Conservation (phyloP, 1,140 invertebrate species). For the Phocides pigmalion region DNA sequence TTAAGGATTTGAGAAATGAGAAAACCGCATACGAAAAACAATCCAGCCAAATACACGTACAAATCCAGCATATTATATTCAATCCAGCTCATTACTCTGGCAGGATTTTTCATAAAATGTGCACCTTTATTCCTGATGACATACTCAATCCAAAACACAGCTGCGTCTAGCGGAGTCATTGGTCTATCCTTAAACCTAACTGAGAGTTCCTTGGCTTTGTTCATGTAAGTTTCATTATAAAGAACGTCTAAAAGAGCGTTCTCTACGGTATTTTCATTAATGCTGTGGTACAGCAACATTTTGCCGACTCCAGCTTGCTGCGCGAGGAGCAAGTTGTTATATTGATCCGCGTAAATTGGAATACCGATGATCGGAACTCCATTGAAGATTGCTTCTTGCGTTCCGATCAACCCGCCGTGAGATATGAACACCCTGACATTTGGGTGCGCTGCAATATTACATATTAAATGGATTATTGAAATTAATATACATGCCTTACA, state of each 20-base stretch:
- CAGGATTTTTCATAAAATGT: constrained; percentile 84
- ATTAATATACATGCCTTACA: too few species aligned
- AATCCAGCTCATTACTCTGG: constrained; percentile 84
- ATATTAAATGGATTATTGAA: neutral
- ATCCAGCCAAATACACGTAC: constrained; percentile 40
- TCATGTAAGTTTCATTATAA: constrained; percentile 52
- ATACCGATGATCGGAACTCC: constrained; percentile 87
- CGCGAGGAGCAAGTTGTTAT: constrained; percentile 82
- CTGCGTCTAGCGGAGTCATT: constrained; percentile 81
- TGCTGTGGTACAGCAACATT: constrained; percentile 61
- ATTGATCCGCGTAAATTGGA: constrained; percentile 87
- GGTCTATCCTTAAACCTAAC: constrained; percentile 84
- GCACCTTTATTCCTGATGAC: constrained; percentile 83
- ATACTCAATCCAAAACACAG: constrained; percentile 87
- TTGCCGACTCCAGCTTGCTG: constrained; percentile 77
- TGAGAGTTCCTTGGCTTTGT: constrained; percentile 73
- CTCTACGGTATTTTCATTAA: constrained; percentile 59
- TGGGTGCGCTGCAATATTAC: constrained; percentile 81
- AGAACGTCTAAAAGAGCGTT: constrained; percentile 55
- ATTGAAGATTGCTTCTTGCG: constrained; percentile 87
- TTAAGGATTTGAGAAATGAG: constrained; percentile 17
- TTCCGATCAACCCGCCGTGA: constrained; percentile 87
- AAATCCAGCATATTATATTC: constrained; percentile 87
- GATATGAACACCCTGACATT: constrained; percentile 86
- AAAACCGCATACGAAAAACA: constrained; percentile 5